Evolutionary conservation across 2,797 vertebrate genomes (phyloP), one percentile per base, ranked within the genome.

Genomic region (Lateolabrax maculatus): DNA sequence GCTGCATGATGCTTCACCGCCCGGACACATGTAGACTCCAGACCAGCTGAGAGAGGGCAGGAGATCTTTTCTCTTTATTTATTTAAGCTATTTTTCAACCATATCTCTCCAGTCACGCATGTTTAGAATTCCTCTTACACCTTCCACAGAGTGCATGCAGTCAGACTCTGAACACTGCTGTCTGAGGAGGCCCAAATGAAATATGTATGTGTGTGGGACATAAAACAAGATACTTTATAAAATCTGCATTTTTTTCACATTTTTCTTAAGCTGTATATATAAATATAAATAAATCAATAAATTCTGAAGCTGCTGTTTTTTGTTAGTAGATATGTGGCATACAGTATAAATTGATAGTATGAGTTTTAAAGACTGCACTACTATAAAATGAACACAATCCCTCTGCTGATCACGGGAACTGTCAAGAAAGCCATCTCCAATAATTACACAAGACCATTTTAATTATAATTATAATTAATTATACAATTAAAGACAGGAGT

Each of bases 1-100:
- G 69, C 71, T 67, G 83, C 81, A 39, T 84, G 79, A 87, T 60
- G 75, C 77, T 74, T 75, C 53, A 18, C 9, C 1, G 36, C 60
- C 63, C 64, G 64, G 78, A 88, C 83, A 64, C 65, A 53, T 41
- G 61, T 51, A 31, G 65, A 41, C 76, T 64, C 43, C 21, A 18
- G 48, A 77, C 60, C 67, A 73, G 77, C 67, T 68, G 41, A 71
- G 63, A 79, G 57, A 34, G 29, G 36, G 49, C 44, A 44, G 36
- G 64, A 74, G 27, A 69, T 9, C 8, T 46, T 21, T 48, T 49
- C 56, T 68, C 61, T 57, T 48, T 15, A 34, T 77, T 66, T 65
- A 70, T 62, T 66, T 12, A 57, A 56, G 15, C 37, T n/a, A n/a
- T 21, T 6, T 43, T 27, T n/a, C 36, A 65, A 34, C 43, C 6